Evolutionary conservation across 2,113 vertebrate species (phyloP), one percentile per base, ranked within the genome.

Genomic region (Melierax canorus): DNA sequence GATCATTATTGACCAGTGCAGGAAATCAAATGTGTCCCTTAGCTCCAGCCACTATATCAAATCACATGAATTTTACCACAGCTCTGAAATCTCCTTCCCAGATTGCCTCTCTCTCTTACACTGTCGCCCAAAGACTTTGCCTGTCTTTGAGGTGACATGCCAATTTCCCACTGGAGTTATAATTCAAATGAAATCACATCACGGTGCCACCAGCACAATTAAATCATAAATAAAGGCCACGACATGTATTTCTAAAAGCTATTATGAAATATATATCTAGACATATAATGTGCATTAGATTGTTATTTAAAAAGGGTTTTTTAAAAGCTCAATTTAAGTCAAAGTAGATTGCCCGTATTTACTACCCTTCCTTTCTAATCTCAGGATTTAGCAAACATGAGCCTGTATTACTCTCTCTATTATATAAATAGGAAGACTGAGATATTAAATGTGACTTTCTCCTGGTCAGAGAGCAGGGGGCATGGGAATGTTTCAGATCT

Each of bases 161-260:
- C 4, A 3, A 68, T 88, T 94, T 96, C 88, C 88, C 86, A 7
- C 0, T n/a, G 77, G 86, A 69, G 80, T 45, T 51, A 45, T 78
- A 89, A 94, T 75, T 93, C 83, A 89, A 64, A 85, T 72, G 69
- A 83, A 94, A 93, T 92, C 86, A 81, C 1, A 0, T 91, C 76
- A 92, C 0, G 0, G 86, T 94, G 94, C 95, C 86, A 94, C 56
- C 18, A 53, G 73, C n/a, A 95, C 91, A 94, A 85, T 94, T 94
- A 97, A 89, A 86, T 92, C 68, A 87, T 91, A 96, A 92, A 92
- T 94, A 92, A 94, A 84, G 60, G 63, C 48, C 80, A 82, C 29
- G 66, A 55, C 63, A 88, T 26, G 46, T 86, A 71, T 88, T 86
- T 93, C 75, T 79, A 67, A 88, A 93, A 88, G 75, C 81, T 90